These are phyloP conservation scores for Ptychodera flava DNA, from an alignment of 35 echinoderm and acorn worm genomes.

Conservation along the genomic window DNA sequence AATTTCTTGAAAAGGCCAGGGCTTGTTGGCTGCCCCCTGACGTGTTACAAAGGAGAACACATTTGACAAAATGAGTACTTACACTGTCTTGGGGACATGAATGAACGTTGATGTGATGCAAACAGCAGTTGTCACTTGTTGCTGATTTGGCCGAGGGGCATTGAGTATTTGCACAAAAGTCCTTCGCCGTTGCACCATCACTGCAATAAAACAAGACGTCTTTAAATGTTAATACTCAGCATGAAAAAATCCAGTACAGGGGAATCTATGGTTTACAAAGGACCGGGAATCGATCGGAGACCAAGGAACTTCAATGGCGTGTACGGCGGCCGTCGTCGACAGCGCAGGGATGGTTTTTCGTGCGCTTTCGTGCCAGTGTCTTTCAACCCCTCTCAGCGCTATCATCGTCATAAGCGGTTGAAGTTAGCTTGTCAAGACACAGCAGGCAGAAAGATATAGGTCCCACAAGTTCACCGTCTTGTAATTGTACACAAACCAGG, in stretches of 20 bases:
- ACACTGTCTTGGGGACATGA: conserved; percentile 61
- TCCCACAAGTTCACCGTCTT: too few species aligned
- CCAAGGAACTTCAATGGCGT: background rate
- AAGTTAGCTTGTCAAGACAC: too few species aligned
- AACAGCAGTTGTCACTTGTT: conserved; percentile 44
- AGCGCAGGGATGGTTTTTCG: conserved; percentile 7
- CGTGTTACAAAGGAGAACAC: too few species aligned
- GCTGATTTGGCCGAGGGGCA: conserved; percentile 29
- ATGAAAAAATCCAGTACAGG: conserved; percentile 7
- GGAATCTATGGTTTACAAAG: background rate
- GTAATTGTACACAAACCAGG: too few species aligned
- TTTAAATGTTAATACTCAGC: background rate
- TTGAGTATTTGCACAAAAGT: conserved; percentile 30
- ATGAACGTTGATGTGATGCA: conserved; percentile 76
- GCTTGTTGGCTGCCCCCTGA: too few species aligned
- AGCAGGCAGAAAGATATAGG: too few species aligned
- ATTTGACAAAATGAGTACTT: too few species aligned
- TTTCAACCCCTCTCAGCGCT: too few species aligned
- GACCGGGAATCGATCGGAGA: background rate
- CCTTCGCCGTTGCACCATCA: conserved; percentile 18
- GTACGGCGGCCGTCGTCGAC: background rate
- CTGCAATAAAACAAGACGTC: conserved; percentile 14
- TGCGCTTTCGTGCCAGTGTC: background rate
- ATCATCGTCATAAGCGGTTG: too few species aligned
- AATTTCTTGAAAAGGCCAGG: too few species aligned